These are phyloP conservation scores for Saccostrea cuccullata DNA, from an alignment of 1,140 invertebrate genomes.

Conservation along the genomic window DNA sequence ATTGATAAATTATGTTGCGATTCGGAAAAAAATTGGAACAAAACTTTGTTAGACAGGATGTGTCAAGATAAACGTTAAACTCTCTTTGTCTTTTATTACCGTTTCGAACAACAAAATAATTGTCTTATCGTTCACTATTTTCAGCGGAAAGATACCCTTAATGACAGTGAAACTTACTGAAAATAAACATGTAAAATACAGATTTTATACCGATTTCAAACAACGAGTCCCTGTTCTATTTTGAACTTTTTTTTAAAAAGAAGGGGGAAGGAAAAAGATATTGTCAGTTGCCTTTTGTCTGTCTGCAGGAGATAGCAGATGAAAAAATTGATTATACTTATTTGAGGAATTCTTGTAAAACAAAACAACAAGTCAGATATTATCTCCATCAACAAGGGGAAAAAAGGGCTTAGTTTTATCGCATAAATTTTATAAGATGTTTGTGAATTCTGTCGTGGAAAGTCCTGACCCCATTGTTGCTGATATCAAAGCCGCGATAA, in stretches of 20 bases:
- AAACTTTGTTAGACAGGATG: neutral
- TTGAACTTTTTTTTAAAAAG: slow-evolving; percentile 1
- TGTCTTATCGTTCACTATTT: slow-evolving; percentile 1
- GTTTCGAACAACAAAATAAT: slow-evolving; percentile 23
- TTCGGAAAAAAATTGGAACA: neutral
- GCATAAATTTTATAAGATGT: slow-evolving; percentile 23
- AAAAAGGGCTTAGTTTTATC: slow-evolving; percentile 15
- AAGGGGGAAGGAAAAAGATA: slow-evolving; percentile 20
- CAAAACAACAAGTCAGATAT: slow-evolving; percentile 8
- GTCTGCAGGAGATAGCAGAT: slow-evolving; percentile 31
- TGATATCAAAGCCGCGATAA: slow-evolving; percentile 17
- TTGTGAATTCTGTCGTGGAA: slow-evolving; percentile 16
- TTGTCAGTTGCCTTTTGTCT: slow-evolving; percentile 32
- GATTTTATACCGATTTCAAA: neutral
- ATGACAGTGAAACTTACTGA: neutral
- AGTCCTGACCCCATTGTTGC: slow-evolving; percentile 34
- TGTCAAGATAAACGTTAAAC: neutral
- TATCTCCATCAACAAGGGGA: slow-evolving; percentile 18
- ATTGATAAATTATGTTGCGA: neutral
- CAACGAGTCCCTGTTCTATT: neutral
- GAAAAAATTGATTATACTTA: slow-evolving; percentile 38
- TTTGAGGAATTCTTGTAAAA: slow-evolving; percentile 33
- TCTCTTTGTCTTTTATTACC: slow-evolving; percentile 25
- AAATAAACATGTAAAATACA: slow-evolving; percentile 1
- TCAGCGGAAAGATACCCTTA: neutral